Evolutionary conservation across 1,140 invertebrate species (phyloP), one percentile per base, ranked within the genome.

Genomic region (Sycophila sp.): DNA sequence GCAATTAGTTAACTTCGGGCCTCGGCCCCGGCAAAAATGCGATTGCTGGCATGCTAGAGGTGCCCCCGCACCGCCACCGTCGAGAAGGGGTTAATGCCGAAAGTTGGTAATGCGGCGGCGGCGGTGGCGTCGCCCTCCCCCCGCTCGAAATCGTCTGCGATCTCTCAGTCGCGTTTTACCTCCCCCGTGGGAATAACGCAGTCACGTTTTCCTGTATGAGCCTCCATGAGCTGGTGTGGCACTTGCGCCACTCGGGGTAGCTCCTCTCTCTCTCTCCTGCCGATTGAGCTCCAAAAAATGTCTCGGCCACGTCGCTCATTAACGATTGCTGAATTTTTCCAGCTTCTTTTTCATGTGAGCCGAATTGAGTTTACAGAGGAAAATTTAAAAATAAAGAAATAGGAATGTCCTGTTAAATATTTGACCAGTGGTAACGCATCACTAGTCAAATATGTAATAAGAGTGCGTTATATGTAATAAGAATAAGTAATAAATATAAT

Each of bases 1-100:
- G 51, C 63, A 66, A 66, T 66, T 66, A 66, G 63, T 66, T 66
- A 66, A 66, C 63, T 66, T 66, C 49, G 62, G 60, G n/a, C 30
- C 26, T 19, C 17, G 45, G 34, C 26, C 3, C 30, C 30, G 30
- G 6, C 45, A 63, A 63, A 63, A 63, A 63, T 63, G 60, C 42
- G 60, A 63, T 63, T 63, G 60, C 60, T 28, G 62, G 62, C 47
- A 53, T 65, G 62, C 62, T 40, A 36, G 45, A 51, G 17, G 32
- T 17, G 56, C 56, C 22, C 26, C 34, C 13, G 30, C 19, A 58
- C 30, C 55, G 51, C 15, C 30, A 19, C 53, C 8, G 24, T 11
- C 38, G n/a, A 26, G n/a, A 28, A 13, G 60, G 19, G 32, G 6
- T 66, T 66, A 66, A 66, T 66, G 51, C 63, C 63, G 36, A 66